These are phyloP conservation scores for Bombus confusus DNA, from an alignment of 1,140 invertebrate genomes.

Conservation along the genomic window DNA sequence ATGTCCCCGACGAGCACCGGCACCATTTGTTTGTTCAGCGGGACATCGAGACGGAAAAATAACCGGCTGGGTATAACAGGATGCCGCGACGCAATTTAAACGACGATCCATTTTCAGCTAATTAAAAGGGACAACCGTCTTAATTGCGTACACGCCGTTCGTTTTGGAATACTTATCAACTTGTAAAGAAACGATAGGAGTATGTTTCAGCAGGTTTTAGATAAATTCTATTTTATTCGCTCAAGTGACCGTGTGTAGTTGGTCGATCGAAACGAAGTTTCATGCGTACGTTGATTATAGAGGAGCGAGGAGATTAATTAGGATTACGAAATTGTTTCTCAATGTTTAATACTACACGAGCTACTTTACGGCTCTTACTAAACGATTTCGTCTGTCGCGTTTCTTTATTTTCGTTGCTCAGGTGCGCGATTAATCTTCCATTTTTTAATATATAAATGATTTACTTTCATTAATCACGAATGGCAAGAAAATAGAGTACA, in stretches of 20 bases:
- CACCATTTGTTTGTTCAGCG: slow-evolving; percentile 1
- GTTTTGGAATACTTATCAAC: neutral
- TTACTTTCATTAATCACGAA: neutral
- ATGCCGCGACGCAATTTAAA: neutral
- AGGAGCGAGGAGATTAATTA: neutral
- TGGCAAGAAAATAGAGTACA: neutral
- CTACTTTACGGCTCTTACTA: neutral
- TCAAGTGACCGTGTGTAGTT: neutral
- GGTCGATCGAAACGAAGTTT: neutral
- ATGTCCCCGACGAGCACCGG: slow-evolving; percentile 26
- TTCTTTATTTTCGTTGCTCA: neutral
- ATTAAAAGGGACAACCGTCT: slow-evolving; percentile 9
- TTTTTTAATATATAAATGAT: neutral
- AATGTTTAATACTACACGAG: neutral
- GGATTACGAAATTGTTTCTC: neutral
- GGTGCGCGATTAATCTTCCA: neutral
- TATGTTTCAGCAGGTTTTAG: neutral
- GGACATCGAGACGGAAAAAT: slow-evolving; percentile 1
- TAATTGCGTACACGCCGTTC: neutral
- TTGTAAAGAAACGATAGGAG: neutral
- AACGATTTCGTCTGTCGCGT: neutral
- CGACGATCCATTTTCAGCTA: slow-evolving; percentile 28
- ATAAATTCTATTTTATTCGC: neutral
- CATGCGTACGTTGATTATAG: neutral
- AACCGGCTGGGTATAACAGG: neutral